A percentile compares a stretch with the other conserved stretches of the same genome.
Evolutionary conservation across 2,113 vertebrate genomes (phyloP).

Genomic region (Erinaceus europaeus): DNA sequence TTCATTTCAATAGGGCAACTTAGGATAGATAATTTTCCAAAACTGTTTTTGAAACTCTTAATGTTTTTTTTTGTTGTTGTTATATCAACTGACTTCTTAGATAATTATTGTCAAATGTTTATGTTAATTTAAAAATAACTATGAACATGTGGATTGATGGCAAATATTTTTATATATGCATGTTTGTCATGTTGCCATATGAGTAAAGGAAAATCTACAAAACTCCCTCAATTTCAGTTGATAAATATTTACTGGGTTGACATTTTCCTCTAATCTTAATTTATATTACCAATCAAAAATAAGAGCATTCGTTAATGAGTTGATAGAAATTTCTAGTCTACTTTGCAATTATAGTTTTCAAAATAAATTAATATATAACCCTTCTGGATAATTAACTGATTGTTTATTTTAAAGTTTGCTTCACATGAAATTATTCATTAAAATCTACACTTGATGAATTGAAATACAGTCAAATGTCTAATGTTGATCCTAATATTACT

Average conservation of each 20-base stretch:
- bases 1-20: no score
- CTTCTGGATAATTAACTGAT: constrained; percentile 35
- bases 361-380: constrained; percentile 36
- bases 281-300: constrained; percentile 29
- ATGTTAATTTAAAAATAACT: neutral
- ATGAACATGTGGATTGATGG: neutral
- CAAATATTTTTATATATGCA: constrained; percentile 21
- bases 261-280: constrained; percentile 15
- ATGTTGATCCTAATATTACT: neutral
- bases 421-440: constrained; percentile 25
- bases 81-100: neutral
- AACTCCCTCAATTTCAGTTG: neutral
- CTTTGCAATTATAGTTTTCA: constrained; percentile 23
- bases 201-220: constrained; percentile 28
- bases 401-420: constrained; percentile 48
- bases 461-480: constrained; percentile 8
- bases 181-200: neutral
- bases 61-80: neutral
- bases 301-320: constrained; percentile 8
- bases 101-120: neutral
- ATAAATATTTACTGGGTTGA: constrained; percentile 41
- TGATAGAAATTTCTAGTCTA: constrained; percentile 16
- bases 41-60: neutral
- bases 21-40: neutral
- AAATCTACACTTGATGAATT: neutral